A percentile compares a stretch with the other conserved stretches of the same genome.
These are phyloP conservation scores for Koerneria pararmatus DNA, from an alignment of 2,888 invertebrate species.

Conservation along the genomic window DNA sequence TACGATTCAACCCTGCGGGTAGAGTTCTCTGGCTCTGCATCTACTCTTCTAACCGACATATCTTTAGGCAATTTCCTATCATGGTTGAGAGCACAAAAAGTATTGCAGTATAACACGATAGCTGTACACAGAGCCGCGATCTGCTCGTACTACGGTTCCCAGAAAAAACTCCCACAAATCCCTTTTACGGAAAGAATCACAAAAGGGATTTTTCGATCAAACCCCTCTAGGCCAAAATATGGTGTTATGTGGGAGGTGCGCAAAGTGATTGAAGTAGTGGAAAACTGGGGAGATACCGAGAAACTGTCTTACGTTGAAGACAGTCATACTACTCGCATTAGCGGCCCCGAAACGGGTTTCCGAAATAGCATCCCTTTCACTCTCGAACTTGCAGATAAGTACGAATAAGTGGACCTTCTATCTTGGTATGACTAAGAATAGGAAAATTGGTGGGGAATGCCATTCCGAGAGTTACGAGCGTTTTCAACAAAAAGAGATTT, in stretches of 20 bases:
- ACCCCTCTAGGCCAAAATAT: conserved; percentile 15
- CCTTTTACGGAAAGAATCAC: background rate
- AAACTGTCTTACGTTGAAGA: conserved; percentile 6
- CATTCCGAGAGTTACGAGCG: no score
- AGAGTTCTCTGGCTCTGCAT: background rate
- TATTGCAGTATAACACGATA: conserved; percentile 9
- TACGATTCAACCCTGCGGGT: conserved; percentile 19
- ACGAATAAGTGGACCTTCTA: no score
- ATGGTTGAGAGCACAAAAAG: background rate
- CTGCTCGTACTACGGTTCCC: conserved; percentile 2
- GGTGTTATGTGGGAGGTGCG: conserved; percentile 18
- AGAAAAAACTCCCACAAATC: background rate
- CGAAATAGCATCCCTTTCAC: conserved; percentile 2
- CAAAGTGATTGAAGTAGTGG: background rate
- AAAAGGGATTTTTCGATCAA: conserved; percentile 21
- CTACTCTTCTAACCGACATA: conserved; percentile 4
- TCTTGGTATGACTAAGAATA: no score
- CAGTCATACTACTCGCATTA: background rate
- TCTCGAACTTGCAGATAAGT: no score
- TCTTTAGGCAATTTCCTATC: conserved; percentile 2
- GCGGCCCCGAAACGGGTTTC: conserved; percentile 18
- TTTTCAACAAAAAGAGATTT: no score
- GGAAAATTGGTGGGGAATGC: no score
- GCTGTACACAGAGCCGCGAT: conserved; percentile 18
- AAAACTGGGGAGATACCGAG: background rate